Percentiles rank a stretch among this genome's conserved stretches.
phyloP scores from a whole-genome alignment of 2,797 vertebrate genomes.

The Melanogrammus aeglefinus region DNA sequence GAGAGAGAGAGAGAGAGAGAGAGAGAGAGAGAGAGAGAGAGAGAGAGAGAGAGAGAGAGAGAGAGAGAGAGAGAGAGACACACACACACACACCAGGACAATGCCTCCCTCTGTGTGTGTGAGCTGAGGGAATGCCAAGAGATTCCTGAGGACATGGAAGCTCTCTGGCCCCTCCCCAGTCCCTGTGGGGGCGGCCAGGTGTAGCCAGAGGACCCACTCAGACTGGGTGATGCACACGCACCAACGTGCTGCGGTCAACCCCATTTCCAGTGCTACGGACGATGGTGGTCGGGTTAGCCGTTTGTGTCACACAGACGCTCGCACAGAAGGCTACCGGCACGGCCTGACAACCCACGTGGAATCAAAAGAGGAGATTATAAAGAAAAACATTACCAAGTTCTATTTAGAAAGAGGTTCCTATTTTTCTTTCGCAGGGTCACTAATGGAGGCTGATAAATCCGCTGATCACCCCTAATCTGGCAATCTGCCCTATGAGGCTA shows the following conservation, averaged over 20 bases:
- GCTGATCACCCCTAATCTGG: not conserved
- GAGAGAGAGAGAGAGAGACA: not conserved
- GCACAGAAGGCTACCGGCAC: not conserved
- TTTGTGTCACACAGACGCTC: not conserved
- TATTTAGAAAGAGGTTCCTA: too few species aligned
- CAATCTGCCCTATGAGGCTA: too few species aligned
- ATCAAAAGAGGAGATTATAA: not conserved
- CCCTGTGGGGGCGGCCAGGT: not conserved
- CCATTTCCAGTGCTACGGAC: too few species aligned
- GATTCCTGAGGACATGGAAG: constrained; percentile 50
- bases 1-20: too few species aligned
- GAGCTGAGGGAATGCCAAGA: constrained; percentile 48
- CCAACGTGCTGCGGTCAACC: too few species aligned
- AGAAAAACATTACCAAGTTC: not conserved
- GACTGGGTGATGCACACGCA: not conserved
- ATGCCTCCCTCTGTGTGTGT: constrained; percentile 48
- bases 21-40: too few species aligned
- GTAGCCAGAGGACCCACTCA: not conserved
- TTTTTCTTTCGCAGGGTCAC: not conserved
- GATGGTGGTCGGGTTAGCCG: not conserved
- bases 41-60: too few species aligned
- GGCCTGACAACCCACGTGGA: too few species aligned
- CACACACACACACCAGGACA: too few species aligned
- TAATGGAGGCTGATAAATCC: not conserved
- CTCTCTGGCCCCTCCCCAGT: constrained; percentile 14